Conservation (phyloP, 2,797 vertebrate species). For the Myotis vivesi region DNA sequence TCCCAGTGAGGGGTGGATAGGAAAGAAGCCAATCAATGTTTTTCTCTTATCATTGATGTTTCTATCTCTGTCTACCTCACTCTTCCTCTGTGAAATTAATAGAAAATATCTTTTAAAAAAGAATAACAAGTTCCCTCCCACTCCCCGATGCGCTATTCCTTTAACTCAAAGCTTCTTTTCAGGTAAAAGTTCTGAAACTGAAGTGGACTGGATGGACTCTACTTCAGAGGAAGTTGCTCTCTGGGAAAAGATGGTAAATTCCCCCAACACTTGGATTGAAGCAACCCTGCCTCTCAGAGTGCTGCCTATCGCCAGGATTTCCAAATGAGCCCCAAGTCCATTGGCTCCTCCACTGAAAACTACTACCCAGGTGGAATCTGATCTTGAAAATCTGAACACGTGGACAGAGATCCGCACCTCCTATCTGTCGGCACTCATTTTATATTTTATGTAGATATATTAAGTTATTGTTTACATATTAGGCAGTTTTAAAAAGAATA, state of each 20-base stretch:
- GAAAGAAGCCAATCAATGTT: too few species aligned
- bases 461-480: constrained; percentile 57
- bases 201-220: constrained; percentile 96
- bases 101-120: too few species aligned
- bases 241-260: constrained; percentile 93
- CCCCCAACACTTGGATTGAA: constrained; percentile 92
- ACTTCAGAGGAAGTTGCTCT: constrained; percentile 88
- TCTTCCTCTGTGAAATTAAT: too few species aligned
- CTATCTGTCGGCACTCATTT: background rate
- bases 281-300: constrained; percentile 91
- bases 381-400: background rate
- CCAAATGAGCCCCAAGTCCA: constrained; percentile 79
- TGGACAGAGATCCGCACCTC: background rate
- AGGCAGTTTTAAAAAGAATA: constrained; percentile 30
- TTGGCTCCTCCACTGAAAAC: background rate
- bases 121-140: too few species aligned
- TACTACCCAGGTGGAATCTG: background rate
- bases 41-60: too few species aligned
- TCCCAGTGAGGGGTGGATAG: too few species aligned
- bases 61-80: too few species aligned
- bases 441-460: background rate
- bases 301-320: constrained; percentile 89
- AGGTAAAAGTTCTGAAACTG: constrained; percentile 93
- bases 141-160: background rate
- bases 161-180: constrained; percentile 26